Conservation (phyloP, 2,797 vertebrate genomes). For the Enteromius unitaeniatus region DNA sequence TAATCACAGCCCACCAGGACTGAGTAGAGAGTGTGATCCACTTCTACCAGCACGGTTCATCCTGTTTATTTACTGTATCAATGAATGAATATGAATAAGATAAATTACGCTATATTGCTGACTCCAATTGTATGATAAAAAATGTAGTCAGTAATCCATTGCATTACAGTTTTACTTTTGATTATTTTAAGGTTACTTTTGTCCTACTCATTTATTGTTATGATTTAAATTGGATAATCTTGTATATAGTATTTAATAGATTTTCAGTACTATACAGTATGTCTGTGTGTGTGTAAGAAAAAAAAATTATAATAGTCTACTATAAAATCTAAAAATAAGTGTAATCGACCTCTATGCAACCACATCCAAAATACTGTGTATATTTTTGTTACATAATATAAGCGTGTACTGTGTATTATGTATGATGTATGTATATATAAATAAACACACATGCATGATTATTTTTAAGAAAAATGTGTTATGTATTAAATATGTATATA, state of each 20-base stretch:
- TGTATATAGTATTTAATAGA: neutral
- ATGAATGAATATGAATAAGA: neutral
- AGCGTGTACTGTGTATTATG: too few species aligned
- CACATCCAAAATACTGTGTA: too few species aligned
- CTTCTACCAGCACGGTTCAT: slow-evolving; percentile 4
- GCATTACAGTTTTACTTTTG: neutral
- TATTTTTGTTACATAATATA: too few species aligned
- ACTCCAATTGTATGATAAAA: too few species aligned
- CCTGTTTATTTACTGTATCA: neutral
- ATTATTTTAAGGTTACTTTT: too few species aligned
- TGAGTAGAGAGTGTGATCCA: slow-evolving; percentile 12
- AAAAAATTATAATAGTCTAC: neutral
- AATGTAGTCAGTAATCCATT: neutral
- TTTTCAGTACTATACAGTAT: neutral
- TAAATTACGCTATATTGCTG: neutral
- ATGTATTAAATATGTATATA: too few species aligned
- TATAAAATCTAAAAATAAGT: neutral
- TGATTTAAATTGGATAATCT: neutral
- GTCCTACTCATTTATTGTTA: neutral
- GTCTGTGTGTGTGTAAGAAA: neutral
- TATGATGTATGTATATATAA: too few species aligned
- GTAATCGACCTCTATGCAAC: neutral
- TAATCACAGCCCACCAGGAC: slow-evolving; percentile 5
- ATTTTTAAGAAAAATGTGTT: too few species aligned
- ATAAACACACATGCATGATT: too few species aligned